Conservation (phyloP, 1,140 invertebrate genomes). For the Bactericera cockerelli region DNA sequence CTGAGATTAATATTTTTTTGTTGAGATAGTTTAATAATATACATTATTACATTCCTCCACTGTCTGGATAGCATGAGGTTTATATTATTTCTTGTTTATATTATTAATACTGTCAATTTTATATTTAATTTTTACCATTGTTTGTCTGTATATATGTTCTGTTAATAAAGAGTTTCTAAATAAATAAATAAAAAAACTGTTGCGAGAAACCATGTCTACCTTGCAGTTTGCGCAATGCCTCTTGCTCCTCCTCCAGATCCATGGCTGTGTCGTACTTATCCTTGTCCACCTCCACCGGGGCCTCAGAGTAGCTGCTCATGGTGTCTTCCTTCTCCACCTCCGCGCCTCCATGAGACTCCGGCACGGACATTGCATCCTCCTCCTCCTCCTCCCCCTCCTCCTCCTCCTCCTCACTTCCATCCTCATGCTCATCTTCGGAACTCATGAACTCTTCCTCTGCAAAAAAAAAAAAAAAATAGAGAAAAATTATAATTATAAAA, state of each 20-base stretch:
- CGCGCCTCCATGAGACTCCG: not conserved
- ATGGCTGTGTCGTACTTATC: slow-evolving; percentile 37
- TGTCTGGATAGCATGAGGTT: too few species aligned
- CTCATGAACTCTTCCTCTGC: slow-evolving; percentile 17
- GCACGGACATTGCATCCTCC: slow-evolving; percentile 21
- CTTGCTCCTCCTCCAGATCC: slow-evolving; percentile 54
- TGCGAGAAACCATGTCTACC: slow-evolving; percentile 29
- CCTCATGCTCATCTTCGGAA: slow-evolving; percentile 22
- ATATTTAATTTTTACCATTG: too few species aligned
- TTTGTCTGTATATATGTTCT: too few species aligned
- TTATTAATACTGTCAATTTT: too few species aligned
- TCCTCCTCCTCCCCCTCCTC: slow-evolving; percentile 21
- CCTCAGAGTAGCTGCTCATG: slow-evolving; percentile 31
- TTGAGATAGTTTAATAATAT: too few species aligned
- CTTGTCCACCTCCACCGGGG: slow-evolving; percentile 14
- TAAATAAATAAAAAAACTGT: too few species aligned
- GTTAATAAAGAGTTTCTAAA: too few species aligned
- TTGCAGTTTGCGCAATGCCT: slow-evolving; percentile 52
- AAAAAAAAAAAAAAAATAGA: not conserved
- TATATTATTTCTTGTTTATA: too few species aligned
- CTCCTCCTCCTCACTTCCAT: slow-evolving; percentile 25
- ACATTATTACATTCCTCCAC: too few species aligned
- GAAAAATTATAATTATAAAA: not conserved
- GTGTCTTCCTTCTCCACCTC: slow-evolving; percentile 25
- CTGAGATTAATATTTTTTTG: too few species aligned